Evolutionary conservation across 2,797 vertebrate species (phyloP), one percentile per base, ranked within the genome.

Genomic region (Crypturellus tataupa): DNA sequence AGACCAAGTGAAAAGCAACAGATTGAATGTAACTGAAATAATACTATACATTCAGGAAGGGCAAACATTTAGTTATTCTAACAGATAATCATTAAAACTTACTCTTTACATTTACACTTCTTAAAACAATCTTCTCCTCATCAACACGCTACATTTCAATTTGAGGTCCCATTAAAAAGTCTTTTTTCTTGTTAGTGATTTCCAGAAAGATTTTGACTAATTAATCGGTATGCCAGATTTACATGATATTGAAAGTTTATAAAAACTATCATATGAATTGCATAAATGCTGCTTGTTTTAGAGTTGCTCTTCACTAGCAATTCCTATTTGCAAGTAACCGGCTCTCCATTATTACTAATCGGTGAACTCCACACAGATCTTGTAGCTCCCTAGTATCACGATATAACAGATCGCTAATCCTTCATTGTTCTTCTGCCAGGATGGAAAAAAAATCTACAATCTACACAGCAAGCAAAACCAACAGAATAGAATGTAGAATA

Each of bases 121-220:
- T 44, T 77, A 60, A 60, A 84, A 46, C 33, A 42, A 70, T 2
- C 10, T 87, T 8, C 15, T 63, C 68, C 49, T 14, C 19, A 56
- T 8, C 0, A 1, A 31, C 40, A 46, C 1, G 40, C 3, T 27
- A 42, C 4, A 49, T 5, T 68, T 12, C 13, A 76, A 81, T 65
- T 27, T 47, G 3, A 67, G 63, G 42, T 12, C 55, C 24, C 59
- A 58, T 6, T 17, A 75, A 91, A 56, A n/a, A 37, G 35, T 53
- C 25, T 18, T 19, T 4, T 42, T 70, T 33, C 25, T 40, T 18
- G 33, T 40, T 51, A 23, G 53, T 6, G 47, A 13, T 63, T 42
- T 31, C 25, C 37, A 33, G 21, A 78, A 64, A 39, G 33, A 20
- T 55, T 55, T 29, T 75, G 56, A 47, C 42, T 40, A 79, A 20